Evolutionary conservation across 2,797 vertebrate genomes (phyloP).

Genomic region (Rhinatrema bivittatum): DNA sequence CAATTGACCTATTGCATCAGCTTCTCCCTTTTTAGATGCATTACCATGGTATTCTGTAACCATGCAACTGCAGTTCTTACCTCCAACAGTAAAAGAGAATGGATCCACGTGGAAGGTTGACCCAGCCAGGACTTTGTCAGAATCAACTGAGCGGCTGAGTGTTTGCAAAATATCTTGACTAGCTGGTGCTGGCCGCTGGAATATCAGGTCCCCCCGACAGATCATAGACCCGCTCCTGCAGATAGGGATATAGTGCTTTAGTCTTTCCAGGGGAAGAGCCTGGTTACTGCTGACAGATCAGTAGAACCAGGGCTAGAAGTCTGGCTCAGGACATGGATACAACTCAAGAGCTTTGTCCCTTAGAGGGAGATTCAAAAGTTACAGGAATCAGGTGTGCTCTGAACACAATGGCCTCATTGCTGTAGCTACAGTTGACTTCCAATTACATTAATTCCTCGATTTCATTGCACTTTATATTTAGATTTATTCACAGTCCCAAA

Average conservation of each 20-base stretch:
- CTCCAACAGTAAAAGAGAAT: conserved; percentile 16
- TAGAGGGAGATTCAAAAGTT: fast-evolving
- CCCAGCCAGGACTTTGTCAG: conserved; percentile 20
- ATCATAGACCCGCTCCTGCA: conserved; percentile 33
- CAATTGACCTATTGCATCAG: no score
- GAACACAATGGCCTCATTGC: no score
- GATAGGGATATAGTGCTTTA: no score
- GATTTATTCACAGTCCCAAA: no score
- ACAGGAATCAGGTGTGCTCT: fast-evolving
- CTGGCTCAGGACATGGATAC: neutral
- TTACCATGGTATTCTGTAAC: no score
- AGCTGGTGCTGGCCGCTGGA: conserved; percentile 17
- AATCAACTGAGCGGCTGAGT: neutral
- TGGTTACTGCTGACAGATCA: neutral
- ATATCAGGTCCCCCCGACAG: conserved; percentile 21
- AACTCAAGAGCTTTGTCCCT: no score
- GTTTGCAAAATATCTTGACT: conserved; percentile 14
- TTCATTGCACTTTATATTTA: no score
- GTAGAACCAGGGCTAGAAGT: fast-evolving
- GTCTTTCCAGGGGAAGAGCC: neutral
- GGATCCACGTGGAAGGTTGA: conserved; percentile 27
- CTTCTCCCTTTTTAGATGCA: no score
- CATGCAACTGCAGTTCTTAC: no score
- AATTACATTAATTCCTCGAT: no score
- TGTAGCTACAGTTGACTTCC: no score